Conservation (phyloP, 2,888 invertebrate genomes). For the Phlogophora meticulosa region DNA sequence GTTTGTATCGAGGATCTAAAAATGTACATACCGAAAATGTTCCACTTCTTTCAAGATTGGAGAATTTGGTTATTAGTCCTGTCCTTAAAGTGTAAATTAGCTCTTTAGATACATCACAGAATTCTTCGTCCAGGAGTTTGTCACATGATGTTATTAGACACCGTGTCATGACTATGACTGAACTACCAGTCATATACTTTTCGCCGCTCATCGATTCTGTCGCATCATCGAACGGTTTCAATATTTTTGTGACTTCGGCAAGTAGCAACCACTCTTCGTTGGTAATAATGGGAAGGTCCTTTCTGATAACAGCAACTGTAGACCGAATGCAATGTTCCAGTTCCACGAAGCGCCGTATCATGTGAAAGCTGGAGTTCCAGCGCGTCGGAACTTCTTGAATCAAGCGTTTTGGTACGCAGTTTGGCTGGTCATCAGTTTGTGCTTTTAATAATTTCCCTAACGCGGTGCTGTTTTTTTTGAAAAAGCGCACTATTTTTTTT, state of each 20-base stretch:
- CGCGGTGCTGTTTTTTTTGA: background rate
- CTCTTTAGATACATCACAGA: too few species aligned
- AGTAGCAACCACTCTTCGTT: background rate
- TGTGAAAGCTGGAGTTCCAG: background rate
- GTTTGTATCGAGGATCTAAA: too few species aligned
- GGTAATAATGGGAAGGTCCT: background rate
- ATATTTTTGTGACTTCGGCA: background rate
- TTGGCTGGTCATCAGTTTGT: background rate
- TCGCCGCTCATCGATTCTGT: conserved; percentile 5
- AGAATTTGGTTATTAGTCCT: too few species aligned
- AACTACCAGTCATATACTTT: background rate
- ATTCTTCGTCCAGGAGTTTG: background rate
- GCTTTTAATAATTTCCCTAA: conserved; percentile 1
- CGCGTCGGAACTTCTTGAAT: conserved; percentile 2
- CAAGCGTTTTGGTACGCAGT: background rate
- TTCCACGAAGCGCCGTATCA: background rate
- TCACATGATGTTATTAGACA: conserved; percentile 1
- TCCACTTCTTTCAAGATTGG: too few species aligned
- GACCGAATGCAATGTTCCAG: background rate
- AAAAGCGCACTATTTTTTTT: conserved; percentile 4
- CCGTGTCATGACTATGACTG: conserved; percentile 1
- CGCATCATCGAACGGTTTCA: background rate
- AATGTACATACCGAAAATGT: too few species aligned
- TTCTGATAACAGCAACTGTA: background rate
- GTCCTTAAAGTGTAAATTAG: too few species aligned